Evolutionary conservation across 2,888 invertebrate genomes (phyloP).

Genomic region (Zaprionus obscuricornis): DNA sequence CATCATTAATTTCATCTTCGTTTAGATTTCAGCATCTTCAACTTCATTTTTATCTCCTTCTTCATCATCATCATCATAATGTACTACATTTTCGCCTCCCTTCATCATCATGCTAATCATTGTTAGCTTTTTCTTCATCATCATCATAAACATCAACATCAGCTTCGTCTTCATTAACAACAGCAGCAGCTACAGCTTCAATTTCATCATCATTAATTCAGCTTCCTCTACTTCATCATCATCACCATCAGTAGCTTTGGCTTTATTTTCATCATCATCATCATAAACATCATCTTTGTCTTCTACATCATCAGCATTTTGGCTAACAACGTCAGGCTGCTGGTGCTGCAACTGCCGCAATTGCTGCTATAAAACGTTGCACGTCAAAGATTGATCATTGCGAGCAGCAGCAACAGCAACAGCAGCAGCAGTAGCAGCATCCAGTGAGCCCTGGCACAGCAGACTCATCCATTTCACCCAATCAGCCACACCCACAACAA

Average conservation of each 20-base stretch:
- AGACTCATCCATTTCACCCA: constrained; percentile 70
- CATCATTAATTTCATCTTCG: constrained; percentile 32
- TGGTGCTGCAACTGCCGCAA: constrained; percentile 1
- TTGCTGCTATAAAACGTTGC: constrained; percentile 37
- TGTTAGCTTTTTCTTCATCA: too few relatives aligned
- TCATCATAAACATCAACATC: constrained; percentile 16
- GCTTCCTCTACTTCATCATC: too few relatives aligned
- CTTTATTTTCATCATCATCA: too few relatives aligned
- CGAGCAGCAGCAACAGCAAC: constrained; percentile 11
- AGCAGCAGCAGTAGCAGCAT: not conserved
- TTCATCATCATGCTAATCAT: too few relatives aligned
- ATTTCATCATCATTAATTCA: too few relatives aligned
- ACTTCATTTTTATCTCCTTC: too few relatives aligned
- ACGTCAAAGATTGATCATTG: constrained; percentile 71
- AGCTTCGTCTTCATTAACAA: constrained; percentile 40
- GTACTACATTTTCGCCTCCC: too few relatives aligned
- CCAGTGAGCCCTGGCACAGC: constrained; percentile 36
- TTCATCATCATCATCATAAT: constrained; percentile 41
- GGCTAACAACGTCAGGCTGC: constrained; percentile 54
- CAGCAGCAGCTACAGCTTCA: too few relatives aligned
- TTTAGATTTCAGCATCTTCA: too few relatives aligned
- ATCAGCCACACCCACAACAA: constrained; percentile 77
- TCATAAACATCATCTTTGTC: too few relatives aligned
- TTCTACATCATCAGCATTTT: constrained; percentile 55
- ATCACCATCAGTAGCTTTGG: too few relatives aligned